Percentiles rank a stretch among this genome's conserved stretches.
Conservation (phyloP, 2,113 vertebrate genomes). For the Osmerus eperlanus region DNA sequence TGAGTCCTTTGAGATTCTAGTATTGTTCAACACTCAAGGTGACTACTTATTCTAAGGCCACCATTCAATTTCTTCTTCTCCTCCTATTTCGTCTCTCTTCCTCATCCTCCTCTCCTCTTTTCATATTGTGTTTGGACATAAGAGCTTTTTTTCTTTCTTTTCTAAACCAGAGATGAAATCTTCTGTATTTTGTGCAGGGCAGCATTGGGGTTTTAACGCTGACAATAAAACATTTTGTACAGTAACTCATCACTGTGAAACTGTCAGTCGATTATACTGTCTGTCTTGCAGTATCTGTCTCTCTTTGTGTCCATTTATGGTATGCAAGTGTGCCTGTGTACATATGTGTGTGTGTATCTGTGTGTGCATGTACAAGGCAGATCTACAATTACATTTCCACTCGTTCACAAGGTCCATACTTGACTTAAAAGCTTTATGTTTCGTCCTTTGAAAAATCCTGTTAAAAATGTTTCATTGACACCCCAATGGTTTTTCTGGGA, state of each 20-base stretch:
- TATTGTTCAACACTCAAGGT: no score
- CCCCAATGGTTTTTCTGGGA: no score
- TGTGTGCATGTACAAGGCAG: not conserved
- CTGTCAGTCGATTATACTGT: not conserved
- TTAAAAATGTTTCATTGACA: no score
- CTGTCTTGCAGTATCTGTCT: not conserved
- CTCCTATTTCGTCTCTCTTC: not conserved
- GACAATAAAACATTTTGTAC: constrained; percentile 11
- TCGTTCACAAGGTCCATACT: not conserved
- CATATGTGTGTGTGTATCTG: not conserved
- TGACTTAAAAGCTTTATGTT: not conserved
- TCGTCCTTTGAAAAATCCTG: no score
- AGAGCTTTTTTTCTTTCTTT: not conserved
- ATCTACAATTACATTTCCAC: not conserved
- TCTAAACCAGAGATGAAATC: not conserved
- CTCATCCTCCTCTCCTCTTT: not conserved
- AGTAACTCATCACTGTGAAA: constrained; percentile 5
- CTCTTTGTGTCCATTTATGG: constrained; percentile 2
- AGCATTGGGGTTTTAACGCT: constrained; percentile 9
- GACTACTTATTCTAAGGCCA: no score
- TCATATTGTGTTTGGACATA: constrained; percentile 1
- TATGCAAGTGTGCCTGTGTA: constrained; percentile 7
- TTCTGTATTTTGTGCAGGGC: constrained; percentile 12
- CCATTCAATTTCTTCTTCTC: no score
- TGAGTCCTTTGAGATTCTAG: no score